These are phyloP conservation scores for Alsophila aescularia DNA, from an alignment of 2,888 invertebrate genomes.

Conservation along the genomic window DNA sequence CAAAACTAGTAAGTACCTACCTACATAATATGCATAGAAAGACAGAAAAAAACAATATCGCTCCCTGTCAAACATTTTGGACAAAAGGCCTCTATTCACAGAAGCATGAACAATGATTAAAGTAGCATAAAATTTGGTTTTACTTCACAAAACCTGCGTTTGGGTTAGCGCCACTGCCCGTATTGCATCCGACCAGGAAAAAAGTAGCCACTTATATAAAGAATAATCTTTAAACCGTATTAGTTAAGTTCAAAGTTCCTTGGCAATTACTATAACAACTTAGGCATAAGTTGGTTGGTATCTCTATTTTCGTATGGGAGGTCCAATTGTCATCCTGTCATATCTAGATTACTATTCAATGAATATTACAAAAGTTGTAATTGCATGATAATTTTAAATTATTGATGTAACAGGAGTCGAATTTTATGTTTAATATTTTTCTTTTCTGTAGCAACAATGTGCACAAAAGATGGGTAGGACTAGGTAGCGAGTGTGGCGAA, in stretches of 20 bases:
- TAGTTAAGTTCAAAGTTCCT: background rate
- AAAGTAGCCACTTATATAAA: background rate
- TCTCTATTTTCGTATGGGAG: slow-evolving; percentile 54
- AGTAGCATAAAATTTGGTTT: slow-evolving; percentile 59
- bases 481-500: too few relatives aligned
- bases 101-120: slow-evolving; percentile 50
- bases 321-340: slow-evolving; percentile 74
- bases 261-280: background rate
- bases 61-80: background rate
- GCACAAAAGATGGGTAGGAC: background rate
- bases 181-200: background rate
- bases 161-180: slow-evolving; percentile 59
- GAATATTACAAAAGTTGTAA: slow-evolving; percentile 61
- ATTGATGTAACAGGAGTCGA: slow-evolving; percentile 59
- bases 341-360: slow-evolving; percentile 69
- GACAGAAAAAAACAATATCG: background rate
- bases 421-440: slow-evolving; percentile 46
- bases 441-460: slow-evolving; percentile 1
- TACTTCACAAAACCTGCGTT: slow-evolving; percentile 38
- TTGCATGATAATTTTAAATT: slow-evolving; percentile 67
- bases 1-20: too few relatives aligned
- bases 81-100: slow-evolving; percentile 33
- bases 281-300: background rate
- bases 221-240: background rate
- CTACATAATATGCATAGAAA: too few relatives aligned